Evolutionary conservation across 2,888 invertebrate species (phyloP).

Genomic region (Phoronis australis): DNA sequence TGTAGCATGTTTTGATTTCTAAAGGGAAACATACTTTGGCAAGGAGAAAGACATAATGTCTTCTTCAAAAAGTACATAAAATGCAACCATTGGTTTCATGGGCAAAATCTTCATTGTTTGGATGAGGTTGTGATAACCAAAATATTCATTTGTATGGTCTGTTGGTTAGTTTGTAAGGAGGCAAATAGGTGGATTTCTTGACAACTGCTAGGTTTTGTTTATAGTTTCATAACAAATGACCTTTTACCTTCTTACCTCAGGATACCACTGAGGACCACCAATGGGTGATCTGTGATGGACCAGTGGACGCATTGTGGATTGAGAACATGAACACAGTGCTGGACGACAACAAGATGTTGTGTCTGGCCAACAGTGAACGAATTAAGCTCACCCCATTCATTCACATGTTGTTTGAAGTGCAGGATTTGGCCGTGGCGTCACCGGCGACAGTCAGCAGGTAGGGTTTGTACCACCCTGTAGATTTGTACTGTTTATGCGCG

Average conservation of each 20-base stretch:
- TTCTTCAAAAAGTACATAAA: too few species aligned
- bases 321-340: slow-evolving; percentile 89
- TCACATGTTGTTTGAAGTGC: slow-evolving; percentile 74
- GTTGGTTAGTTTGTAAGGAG: too few species aligned
- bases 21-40: too few species aligned
- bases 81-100: too few species aligned
- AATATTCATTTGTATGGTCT: too few species aligned
- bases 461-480: slow-evolving; percentile 13
- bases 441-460: slow-evolving; percentile 79
- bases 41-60: too few species aligned
- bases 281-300: slow-evolving; percentile 88
- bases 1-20: too few species aligned
- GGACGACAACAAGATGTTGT: slow-evolving; percentile 90
- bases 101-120: too few species aligned
- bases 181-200: too few species aligned
- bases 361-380: slow-evolving; percentile 82
- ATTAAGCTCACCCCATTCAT: slow-evolving; percentile 84
- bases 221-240: too few species aligned
- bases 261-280: slow-evolving; percentile 64
- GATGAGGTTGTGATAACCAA: too few species aligned
- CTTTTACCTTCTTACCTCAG: slow-evolving; percentile 22
- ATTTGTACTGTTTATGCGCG: not conserved
- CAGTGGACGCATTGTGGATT: slow-evolving; percentile 87
- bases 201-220: too few species aligned
- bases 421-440: slow-evolving; percentile 81